A percentile compares a stretch with the other conserved stretches of the same genome.
Evolutionary conservation across 92 coral and sea anemone species (phyloP).

Genomic region (Heteractis magnifica): DNA sequence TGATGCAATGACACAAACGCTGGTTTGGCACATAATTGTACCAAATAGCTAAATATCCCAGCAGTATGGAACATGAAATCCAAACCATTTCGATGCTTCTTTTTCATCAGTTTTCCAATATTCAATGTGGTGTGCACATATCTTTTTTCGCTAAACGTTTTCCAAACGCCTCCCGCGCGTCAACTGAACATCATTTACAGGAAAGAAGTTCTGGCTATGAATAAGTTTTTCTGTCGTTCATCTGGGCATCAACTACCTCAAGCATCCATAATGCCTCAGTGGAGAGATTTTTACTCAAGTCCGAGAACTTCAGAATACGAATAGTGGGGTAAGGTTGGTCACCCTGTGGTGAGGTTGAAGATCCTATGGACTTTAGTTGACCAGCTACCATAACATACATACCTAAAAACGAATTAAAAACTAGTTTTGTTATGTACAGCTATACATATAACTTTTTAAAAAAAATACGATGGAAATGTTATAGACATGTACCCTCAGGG

Average conservation of each 20-base stretch:
- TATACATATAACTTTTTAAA: no score
- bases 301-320: constrained; percentile 68
- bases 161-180: no score
- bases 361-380: constrained; percentile 43
- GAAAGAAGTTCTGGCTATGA: background rate
- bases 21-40: no score
- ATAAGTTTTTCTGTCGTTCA: background rate
- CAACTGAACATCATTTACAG: background rate
- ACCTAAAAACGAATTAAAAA: constrained; percentile 31
- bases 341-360: constrained; percentile 26
- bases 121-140: no score
- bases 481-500: no score
- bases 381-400: constrained; percentile 89
- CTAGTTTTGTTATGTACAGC: background rate
- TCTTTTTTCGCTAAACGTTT: no score
- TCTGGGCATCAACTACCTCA: constrained; percentile 69
- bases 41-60: no score
- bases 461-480: no score
- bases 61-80: no score
- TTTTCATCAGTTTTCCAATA: no score
- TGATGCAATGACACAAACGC: no score
- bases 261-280: constrained; percentile 72
- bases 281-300: constrained; percentile 49
- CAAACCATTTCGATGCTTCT: no score
- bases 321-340: constrained; percentile 36